Conservation (phyloP, 2,113 vertebrate genomes). For the Cyanoliseus patagonus region DNA sequence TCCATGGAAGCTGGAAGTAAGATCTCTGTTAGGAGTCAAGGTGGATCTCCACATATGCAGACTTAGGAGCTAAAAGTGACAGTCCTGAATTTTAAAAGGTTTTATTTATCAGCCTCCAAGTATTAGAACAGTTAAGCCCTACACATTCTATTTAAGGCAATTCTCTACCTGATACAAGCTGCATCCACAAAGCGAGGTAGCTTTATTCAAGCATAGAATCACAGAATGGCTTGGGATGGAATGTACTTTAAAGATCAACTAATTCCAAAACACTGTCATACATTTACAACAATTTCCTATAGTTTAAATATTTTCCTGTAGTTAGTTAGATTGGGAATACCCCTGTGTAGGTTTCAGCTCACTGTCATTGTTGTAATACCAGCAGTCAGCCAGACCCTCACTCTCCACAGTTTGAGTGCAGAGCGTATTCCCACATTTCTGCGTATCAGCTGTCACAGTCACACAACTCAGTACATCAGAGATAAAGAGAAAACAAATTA, state of each 20-base stretch:
- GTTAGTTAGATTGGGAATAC: neutral
- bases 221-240: neutral
- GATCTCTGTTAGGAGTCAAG: neutral
- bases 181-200: neutral
- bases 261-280: neutral
- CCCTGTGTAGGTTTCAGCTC: neutral
- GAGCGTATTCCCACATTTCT: neutral
- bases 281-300: neutral
- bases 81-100: neutral
- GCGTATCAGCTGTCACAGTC: neutral
- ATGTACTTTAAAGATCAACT: neutral
- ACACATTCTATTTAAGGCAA: neutral
- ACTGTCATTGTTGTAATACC: neutral
- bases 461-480: neutral
- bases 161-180: neutral
- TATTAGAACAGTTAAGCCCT: neutral
- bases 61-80: neutral
- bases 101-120: neutral
- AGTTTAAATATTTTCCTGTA: neutral
- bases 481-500: neutral
- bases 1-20: neutral
- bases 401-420: neutral
- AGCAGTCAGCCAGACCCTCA: neutral
- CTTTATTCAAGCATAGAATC: neutral
- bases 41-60: neutral